These are phyloP conservation scores for Apistogramma diplotaenia DNA, from an alignment of 2,113 vertebrate genomes.

Conservation along the genomic window DNA sequence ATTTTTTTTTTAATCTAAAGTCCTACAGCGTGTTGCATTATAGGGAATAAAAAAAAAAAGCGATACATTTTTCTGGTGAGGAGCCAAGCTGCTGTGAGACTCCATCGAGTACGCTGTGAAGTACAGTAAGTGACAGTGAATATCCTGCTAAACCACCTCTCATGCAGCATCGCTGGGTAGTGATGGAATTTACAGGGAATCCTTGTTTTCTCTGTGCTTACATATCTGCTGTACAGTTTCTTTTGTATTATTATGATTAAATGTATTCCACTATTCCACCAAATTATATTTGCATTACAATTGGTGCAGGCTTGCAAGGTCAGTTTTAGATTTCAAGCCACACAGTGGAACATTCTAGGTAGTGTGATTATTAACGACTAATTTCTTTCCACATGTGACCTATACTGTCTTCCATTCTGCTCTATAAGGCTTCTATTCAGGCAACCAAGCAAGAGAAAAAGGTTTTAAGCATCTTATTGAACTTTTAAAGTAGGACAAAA, in stretches of 20 bases:
- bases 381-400: neutral
- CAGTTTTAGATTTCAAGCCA: neutral
- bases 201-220: neutral
- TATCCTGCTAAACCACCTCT: constrained; percentile 3
- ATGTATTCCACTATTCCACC: neutral
- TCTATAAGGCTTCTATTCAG: constrained; percentile 1
- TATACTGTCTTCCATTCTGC: neutral
- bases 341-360: neutral
- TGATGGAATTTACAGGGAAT: neutral
- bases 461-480: constrained; percentile 4
- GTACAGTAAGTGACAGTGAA: neutral
- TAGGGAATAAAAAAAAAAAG: neutral
- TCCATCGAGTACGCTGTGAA: constrained; percentile 5
- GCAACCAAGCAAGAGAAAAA: neutral
- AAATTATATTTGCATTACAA: neutral
- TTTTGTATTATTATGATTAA: neutral
- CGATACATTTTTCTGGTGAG: neutral
- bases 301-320: neutral
- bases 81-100: neutral
- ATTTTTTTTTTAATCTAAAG: neutral
- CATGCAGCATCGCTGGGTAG: neutral
- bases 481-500: constrained; percentile 22
- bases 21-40: neutral
- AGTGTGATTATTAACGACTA: neutral
- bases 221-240: neutral